A percentile compares a stretch with the other conserved stretches of the same genome.
phyloP scores from a whole-genome alignment of 2,797 vertebrate species.

The Miichthys miiuy region DNA sequence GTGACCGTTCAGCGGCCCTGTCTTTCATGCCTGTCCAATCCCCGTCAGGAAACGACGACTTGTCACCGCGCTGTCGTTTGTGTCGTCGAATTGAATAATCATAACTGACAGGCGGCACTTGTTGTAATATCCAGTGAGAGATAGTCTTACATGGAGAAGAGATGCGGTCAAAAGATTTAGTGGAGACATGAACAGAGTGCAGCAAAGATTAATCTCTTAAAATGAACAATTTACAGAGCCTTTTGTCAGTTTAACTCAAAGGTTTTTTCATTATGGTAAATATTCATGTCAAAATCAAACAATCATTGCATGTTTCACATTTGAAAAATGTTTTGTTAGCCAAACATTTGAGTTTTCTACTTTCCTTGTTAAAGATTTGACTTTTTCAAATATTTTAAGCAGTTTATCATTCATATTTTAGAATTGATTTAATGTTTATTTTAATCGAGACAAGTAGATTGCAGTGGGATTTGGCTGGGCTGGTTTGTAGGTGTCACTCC shows the following conservation, averaged over 20 bases:
- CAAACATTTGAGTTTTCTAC: background rate
- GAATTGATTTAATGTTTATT: background rate
- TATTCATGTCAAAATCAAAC: background rate
- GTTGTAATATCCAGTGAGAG: slow-evolving; percentile 12
- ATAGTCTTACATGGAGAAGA: slow-evolving; percentile 27
- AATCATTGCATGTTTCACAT: background rate
- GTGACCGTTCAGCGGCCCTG: slow-evolving; percentile 23
- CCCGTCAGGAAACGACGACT: slow-evolving; percentile 58
- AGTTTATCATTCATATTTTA: background rate
- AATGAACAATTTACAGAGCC: background rate
- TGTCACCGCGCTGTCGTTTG: slow-evolving; percentile 50
- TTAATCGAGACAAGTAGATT: background rate
- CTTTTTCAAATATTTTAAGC: background rate
- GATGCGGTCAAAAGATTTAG: slow-evolving; percentile 31
- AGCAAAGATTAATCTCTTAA: slow-evolving; percentile 3
- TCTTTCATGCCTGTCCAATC: slow-evolving; percentile 58
- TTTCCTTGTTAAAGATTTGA: background rate
- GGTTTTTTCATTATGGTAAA: background rate
- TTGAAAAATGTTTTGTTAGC: background rate
- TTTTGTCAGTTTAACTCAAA: background rate
- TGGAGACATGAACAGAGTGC: background rate
- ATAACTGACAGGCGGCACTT: slow-evolving; percentile 49
- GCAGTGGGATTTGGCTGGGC: background rate
- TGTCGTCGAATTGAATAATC: slow-evolving; percentile 37
- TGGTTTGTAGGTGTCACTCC: no score